Base-by-base conservation (phyloP, 2,888 invertebrate species). In the Nebria brevicollis region DNA sequence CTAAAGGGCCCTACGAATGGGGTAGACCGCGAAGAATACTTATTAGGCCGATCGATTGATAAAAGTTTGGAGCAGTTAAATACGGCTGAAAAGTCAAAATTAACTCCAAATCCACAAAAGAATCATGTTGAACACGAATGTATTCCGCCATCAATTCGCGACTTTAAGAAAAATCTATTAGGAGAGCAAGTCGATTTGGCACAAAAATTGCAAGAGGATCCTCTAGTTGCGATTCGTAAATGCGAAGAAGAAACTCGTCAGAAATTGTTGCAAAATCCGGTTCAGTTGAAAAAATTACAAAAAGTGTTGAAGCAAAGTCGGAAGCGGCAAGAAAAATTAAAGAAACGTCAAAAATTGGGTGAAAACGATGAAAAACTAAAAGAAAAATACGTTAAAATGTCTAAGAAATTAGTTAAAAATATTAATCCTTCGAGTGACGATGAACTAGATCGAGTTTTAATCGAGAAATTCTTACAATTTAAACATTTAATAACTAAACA, bases 121-220 rank as follows among this genome's bases (percentile, higher is more conserved):
- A 93, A 93, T 87, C 93, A 94, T 87, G 91, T 92, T 0, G 95
- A 95, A 86, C 93, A 94, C 85, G 95, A 95, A 88, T 93, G 93
- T 84, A 94, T 96, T 77, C 95, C 96, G n/a, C 95, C 93, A 75
- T 94, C 94, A 0, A 91, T 94, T 84, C 89, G 94, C 66, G 91
- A 89, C 83, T 89, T 88, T 76, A 88, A 89, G 82, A 87, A 87
- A 85, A 75, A 72, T 77, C 84, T 84, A 82, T 66, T 83, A 66
- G 84, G 84, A 1, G 88, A 88, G 82, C 89, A 89, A 85, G 95
- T 97, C 11, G 98, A 98, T 88, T 91, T 97, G 86, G 94, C 93
- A 72, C 93, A 97, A 25, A 98, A 98, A 89, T 91, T 97, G 83
- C 93, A 97, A 87, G 98, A 98, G 89, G 98, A 98, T 91, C 98